These are phyloP conservation scores for Cheilosia soror DNA, from an alignment of 2,888 invertebrate species.

Conservation along the genomic window DNA sequence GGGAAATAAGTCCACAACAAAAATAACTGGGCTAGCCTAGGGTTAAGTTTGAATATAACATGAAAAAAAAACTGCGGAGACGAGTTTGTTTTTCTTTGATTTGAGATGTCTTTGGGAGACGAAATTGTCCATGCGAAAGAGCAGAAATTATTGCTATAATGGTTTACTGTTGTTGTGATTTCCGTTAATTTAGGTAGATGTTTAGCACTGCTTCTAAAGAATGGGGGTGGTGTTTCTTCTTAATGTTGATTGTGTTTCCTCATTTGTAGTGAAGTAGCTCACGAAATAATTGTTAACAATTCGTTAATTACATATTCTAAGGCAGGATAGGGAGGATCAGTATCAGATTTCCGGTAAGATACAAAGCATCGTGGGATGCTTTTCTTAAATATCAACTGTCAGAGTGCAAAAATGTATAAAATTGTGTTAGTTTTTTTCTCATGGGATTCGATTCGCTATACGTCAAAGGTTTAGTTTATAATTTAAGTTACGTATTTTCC, in stretches of 20 bases:
- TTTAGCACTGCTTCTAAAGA: conserved; percentile 9
- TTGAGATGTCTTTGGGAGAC: conserved; percentile 12
- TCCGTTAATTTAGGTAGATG: conserved; percentile 20
- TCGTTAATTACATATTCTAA: neutral
- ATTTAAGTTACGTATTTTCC: no score
- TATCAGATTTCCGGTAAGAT: neutral
- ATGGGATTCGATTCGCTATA: no score
- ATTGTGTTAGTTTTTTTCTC: no score
- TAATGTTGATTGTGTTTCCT: neutral
- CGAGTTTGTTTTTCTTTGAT: conserved; percentile 29
- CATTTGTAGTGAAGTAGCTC: conserved; percentile 40
- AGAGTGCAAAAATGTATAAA: no score
- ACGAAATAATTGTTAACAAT: conserved; percentile 55
- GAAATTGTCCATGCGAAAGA: conserved; percentile 11
- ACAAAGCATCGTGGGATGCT: neutral
- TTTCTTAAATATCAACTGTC: neutral
- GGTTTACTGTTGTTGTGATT: conserved; percentile 1
- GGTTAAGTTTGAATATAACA: conserved; percentile 20
- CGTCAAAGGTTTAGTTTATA: no score
- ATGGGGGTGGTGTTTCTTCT: conserved; percentile 7
- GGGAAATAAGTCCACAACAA: conserved; percentile 39
- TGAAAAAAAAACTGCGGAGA: conserved; percentile 20
- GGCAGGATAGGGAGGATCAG: neutral
- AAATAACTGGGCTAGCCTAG: conserved; percentile 63
- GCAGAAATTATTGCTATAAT: conserved; percentile 13